phyloP scores from a whole-genome alignment of 1,140 invertebrate species.

The Venustaconcha ellipsiformis region DNA sequence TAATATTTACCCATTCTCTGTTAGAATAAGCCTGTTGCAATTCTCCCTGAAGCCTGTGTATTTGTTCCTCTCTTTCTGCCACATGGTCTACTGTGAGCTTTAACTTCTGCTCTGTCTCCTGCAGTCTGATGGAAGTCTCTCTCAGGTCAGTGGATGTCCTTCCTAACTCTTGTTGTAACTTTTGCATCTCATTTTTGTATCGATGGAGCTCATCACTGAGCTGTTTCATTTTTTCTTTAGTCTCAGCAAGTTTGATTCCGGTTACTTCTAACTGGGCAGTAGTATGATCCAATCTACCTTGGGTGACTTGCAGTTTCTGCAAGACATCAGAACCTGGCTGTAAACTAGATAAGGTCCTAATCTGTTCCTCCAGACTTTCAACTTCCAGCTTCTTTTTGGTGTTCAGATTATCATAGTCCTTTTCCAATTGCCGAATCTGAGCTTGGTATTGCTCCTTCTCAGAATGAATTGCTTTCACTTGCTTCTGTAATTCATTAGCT shows the following conservation, averaged over 20 bases:
- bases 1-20: conserved; percentile 12
- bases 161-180: conserved; percentile 24
- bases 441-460: conserved; percentile 32
- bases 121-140: conserved; percentile 25
- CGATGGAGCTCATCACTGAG: conserved; percentile 7
- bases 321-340: conserved; percentile 23
- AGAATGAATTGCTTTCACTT: conserved; percentile 20
- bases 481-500: conserved; percentile 19
- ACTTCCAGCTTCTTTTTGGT: conserved; percentile 30
- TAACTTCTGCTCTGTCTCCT: conserved; percentile 40
- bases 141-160: conserved; percentile 27
- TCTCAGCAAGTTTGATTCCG: conserved; percentile 19
- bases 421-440: conserved; percentile 29
- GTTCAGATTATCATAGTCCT: conserved; percentile 24
- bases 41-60: conserved; percentile 36
- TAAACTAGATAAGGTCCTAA: conserved; percentile 7
- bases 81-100: conserved; percentile 27
- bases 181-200: conserved; percentile 13
- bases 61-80: conserved; percentile 41
- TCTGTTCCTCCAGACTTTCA: conserved; percentile 24
- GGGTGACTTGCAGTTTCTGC: conserved; percentile 32
- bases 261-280: conserved; percentile 27
- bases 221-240: conserved; percentile 12
- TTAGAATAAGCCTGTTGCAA: conserved; percentile 30
- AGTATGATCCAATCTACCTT: conserved; percentile 34